phyloP scores from a whole-genome alignment of 2,113 vertebrate genomes.

The Kryptolebias marmoratus region DNA sequence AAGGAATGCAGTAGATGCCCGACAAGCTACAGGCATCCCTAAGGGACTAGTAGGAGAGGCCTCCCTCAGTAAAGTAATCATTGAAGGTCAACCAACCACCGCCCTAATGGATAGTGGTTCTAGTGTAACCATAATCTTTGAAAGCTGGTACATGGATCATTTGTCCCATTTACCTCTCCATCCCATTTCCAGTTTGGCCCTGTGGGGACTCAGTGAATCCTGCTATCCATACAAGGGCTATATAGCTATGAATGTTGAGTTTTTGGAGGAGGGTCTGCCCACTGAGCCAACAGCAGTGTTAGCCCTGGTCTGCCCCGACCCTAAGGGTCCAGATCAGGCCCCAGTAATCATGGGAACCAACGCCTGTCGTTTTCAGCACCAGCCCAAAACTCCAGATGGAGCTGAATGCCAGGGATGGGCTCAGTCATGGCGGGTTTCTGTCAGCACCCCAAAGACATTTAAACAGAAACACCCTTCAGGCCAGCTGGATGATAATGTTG shows the following conservation, averaged over 20 bases:
- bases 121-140: not conserved
- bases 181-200: not conserved
- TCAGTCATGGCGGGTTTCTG: not conserved
- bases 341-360: not conserved
- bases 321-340: not conserved
- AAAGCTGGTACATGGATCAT: not conserved
- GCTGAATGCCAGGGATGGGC: not conserved
- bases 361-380: not conserved
- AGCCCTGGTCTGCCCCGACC: not conserved
- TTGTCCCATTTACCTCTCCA: not conserved
- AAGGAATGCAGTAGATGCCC: not conserved
- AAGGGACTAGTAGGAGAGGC: not conserved
- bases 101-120: not conserved
- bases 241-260: not conserved
- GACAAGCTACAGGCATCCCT: not conserved
- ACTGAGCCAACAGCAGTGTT: not conserved
- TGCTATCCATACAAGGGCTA: not conserved
- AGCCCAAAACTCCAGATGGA: not conserved
- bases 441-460: not conserved
- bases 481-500: not conserved
- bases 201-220: not conserved
- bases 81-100: not conserved
- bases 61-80: not conserved
- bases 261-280: not conserved
- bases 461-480: not conserved